A percentile compares a stretch with the other conserved stretches of the same genome.
Evolutionary conservation across 2,113 vertebrate species (phyloP).

Genomic region (Ctenodactylus gundi): DNA sequence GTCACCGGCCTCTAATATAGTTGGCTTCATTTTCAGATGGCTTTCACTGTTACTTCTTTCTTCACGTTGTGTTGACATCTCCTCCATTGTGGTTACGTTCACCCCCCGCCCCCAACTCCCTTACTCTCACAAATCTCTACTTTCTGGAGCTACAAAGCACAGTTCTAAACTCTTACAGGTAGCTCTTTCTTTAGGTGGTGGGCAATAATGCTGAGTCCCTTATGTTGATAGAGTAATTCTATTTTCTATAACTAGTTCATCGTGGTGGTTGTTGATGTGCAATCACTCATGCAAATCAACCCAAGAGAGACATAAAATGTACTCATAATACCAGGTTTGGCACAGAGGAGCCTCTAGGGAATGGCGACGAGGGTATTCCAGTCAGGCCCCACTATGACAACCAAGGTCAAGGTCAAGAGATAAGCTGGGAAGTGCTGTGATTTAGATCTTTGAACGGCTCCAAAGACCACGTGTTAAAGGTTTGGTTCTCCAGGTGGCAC

Average conservation of each 20-base stretch:
- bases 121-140: background rate
- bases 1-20: background rate
- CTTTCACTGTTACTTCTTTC: background rate
- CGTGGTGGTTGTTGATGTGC: background rate
- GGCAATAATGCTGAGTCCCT: rapidly evolving
- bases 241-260: background rate
- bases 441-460: background rate
- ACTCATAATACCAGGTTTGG: too few species aligned
- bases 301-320: background rate
- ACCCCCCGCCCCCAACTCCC: too few species aligned
- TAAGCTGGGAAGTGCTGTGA: too few species aligned
- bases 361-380: background rate
- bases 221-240: background rate
- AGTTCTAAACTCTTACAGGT: background rate
- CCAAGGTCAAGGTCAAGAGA: background rate
- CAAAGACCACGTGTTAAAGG: background rate
- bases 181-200: background rate
- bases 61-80: background rate
- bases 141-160: background rate
- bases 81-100: rapidly evolving
- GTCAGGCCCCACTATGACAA: background rate
- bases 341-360: too few species aligned
- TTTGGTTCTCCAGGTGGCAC: background rate
- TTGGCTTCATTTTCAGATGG: background rate
- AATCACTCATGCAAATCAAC: background rate